Evolutionary conservation across 2,888 invertebrate genomes (phyloP).

Genomic region (Hirudinaria manillensis): DNA sequence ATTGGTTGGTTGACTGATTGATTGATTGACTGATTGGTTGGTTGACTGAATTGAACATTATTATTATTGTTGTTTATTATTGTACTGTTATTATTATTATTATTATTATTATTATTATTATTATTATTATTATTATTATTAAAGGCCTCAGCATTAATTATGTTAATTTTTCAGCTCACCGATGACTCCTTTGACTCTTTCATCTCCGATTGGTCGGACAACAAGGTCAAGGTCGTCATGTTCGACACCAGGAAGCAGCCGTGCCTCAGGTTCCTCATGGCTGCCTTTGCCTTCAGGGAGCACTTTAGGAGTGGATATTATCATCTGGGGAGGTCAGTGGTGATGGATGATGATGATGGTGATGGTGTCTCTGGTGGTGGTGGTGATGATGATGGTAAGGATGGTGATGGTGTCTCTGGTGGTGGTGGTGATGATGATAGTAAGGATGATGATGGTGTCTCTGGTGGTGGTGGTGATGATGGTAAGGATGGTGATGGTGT

Average conservation of each 20-base stretch:
- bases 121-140: not conserved
- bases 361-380: too few relatives aligned
- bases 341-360: not conserved
- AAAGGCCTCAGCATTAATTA: not conserved
- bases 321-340: constrained; percentile 24
- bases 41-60: constrained; percentile 1
- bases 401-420: not conserved
- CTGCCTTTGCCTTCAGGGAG: constrained; percentile 78
- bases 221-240: constrained; percentile 79
- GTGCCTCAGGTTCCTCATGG: constrained; percentile 76
- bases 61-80: not conserved
- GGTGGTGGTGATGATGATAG: not conserved
- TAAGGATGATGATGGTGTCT: not conserved
- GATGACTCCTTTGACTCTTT: constrained; percentile 70
- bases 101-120: not conserved
- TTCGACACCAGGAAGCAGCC: constrained; percentile 66
- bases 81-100: not conserved
- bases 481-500: not conserved
- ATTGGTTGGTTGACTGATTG: not conserved
- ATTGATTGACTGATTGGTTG: not conserved
- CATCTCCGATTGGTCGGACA: constrained; percentile 82
- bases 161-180: constrained; percentile 57
- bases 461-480: not conserved
- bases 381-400: too few relatives aligned
- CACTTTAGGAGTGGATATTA: constrained; percentile 73